Percentiles rank a stretch among this genome's conserved stretches.
phyloP scores from a whole-genome alignment of 2,888 invertebrate genomes.

The Melanotus villosus region DNA sequence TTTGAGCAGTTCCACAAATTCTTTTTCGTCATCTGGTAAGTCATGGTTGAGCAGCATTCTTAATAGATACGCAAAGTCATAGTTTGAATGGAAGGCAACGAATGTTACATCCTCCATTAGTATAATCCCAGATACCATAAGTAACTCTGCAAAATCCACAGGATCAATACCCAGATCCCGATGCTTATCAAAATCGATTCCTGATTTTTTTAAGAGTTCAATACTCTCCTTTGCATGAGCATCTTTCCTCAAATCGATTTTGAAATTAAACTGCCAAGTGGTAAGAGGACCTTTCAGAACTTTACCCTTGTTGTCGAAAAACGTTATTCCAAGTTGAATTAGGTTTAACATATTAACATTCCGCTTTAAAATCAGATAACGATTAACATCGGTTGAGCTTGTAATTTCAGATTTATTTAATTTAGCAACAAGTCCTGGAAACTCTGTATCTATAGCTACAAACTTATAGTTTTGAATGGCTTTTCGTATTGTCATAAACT shows the following conservation, averaged over 20 bases:
- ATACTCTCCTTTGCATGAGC: not conserved
- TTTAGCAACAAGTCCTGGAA: not conserved
- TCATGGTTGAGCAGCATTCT: not conserved
- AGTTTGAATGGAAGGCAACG: not conserved
- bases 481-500: not conserved
- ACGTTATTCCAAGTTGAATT: not conserved
- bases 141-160: not conserved
- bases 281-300: not conserved
- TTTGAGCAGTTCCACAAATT: not conserved
- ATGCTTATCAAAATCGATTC: not conserved
- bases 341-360: not conserved
- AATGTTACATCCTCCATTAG: not conserved
- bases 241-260: not conserved
- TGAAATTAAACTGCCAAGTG: not conserved
- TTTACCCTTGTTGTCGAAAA: not conserved
- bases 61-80: not conserved
- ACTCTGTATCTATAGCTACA: not conserved
- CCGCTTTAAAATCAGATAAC: not conserved
- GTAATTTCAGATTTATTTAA: not conserved
- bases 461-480: not conserved
- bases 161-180: not conserved
- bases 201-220: not conserved
- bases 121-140: not conserved
- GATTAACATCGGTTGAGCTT: no score
- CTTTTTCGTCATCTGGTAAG: not conserved